Base-by-base conservation (phyloP, 2,113 vertebrate species). In the Muscicapa adusta region DNA sequence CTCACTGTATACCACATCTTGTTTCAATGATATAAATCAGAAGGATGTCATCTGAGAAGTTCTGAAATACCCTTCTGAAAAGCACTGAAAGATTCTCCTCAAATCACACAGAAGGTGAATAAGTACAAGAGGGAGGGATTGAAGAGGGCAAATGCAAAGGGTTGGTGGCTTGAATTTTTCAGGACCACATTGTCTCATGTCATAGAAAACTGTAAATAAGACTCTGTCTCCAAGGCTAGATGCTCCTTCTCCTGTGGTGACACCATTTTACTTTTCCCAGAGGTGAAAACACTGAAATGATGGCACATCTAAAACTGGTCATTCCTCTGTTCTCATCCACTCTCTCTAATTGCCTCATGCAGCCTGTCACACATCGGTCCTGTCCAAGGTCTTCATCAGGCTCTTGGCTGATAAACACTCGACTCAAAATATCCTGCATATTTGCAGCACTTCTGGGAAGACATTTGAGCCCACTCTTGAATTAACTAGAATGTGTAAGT, bases 361-460 rank as follows among this genome's bases (percentile, higher is more conserved):
- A 63, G 16, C 5, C 1, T 4, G 3, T 34, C 1, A 3, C 5
- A 5, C 51, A 12, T 17, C 48, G 22, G 31, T 61, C 45, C 11
- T 77, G 77, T 60, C 56, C 16, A 56, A 67, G 9, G 18, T 89
- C 25, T 75, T 77, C 36, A 31, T 20, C 48, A 38, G 40, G n/a
- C 11, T 53, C 31, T 34, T 29, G 3, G 3, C 24, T 71, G 61
- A 74, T 26, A 45, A 88, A 81, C 53, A 11, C 0, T 0, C n/a
- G 28, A 48, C 19, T 91, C 22, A 28, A 51, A 80, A 66, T 54
- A 58, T 25, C 45, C 72, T 77, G 40, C 20, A 48, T 19, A 72
- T 38, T 75, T 0, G 1, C 23, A 66, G 29, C 29, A 63, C 23
- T 56, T 51, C 29, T 25, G 24, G 40, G 73, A 87, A 81, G 18